These are phyloP conservation scores for Pteruthius melanotis DNA, from an alignment of 2,113 vertebrate species.

Conservation along the genomic window DNA sequence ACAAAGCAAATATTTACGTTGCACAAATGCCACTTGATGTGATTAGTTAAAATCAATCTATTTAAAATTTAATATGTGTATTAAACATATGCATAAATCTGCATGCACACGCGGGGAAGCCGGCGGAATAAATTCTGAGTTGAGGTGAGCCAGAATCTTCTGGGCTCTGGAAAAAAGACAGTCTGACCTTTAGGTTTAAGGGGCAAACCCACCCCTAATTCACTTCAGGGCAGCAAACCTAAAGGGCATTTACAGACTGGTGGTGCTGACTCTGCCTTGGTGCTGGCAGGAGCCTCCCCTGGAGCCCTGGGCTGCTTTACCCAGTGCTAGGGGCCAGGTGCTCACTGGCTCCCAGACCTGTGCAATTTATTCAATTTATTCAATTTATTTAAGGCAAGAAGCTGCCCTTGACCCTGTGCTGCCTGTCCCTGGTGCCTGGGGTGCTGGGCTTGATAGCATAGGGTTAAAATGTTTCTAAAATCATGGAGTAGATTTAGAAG, in stretches of 20 bases:
- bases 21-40: slow-evolving; percentile 33
- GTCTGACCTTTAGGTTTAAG: neutral
- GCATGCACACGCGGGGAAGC: neutral
- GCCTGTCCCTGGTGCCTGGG: neutral
- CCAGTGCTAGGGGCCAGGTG: too few species aligned
- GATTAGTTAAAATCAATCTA: slow-evolving; percentile 45
- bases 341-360: neutral
- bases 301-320: neutral
- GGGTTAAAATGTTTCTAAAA: too few species aligned
- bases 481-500: too few species aligned
- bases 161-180: neutral
- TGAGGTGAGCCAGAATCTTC: neutral
- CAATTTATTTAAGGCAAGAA: too few species aligned
- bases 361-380: rapidly evolving
- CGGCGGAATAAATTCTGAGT: neutral
- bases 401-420: neutral
- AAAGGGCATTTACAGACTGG: neutral
- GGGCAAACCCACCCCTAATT: neutral
- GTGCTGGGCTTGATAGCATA: too few species aligned
- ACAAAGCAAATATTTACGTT: slow-evolving; percentile 63
- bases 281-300: neutral
- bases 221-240: neutral
- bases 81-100: neutral
- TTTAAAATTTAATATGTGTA: slow-evolving; percentile 33
- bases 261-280: neutral